Base-by-base conservation (phyloP, 2,113 vertebrate genomes). In the Chionomys nivalis region DNA sequence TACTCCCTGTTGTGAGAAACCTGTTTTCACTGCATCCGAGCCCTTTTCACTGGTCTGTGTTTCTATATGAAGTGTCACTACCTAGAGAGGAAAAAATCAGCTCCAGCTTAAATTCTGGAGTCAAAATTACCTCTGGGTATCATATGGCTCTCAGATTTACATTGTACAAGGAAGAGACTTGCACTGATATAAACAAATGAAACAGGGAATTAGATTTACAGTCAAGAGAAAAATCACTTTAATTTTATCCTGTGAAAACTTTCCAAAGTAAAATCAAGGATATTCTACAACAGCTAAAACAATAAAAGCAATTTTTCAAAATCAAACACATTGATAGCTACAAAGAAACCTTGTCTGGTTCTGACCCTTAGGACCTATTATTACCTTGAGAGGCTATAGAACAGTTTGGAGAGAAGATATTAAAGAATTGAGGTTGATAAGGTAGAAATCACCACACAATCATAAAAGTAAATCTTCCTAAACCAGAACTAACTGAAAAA, bases 381-480 rank as follows among this genome's bases (percentile, higher is more conserved):
- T 96, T 94, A 92, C 94, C 49, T 55, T 14, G 65, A 96, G 49
- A 96, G 88, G 24, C 94, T 96, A 36, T 96, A 93, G 95, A 97
- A 93, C 70, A 77, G 87, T 85, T 89, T 91, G 81, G 87, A 77
- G 93, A 75, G 92, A 97, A 87, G 65, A 76, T 97, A 96, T 97
- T 97, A 93, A 96, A 95, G 79, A 97, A 82, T 47, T 90, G 92
- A 97, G 89, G 95, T 94, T 97, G 97, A 97, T 97, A 96, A 97
- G 94, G 75, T 96, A 96, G 97, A 96, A 94, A 87, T 96, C 78
- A 87, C 87, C 33, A 72, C 28, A 44, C 78, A 79, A 89, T 93
- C 96, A 95, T 95, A 97, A 97, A 97, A 97, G 83, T 97, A 98
- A 97, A 97, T 98, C 96, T 97, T 97, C 78, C 93, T 96, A 96